Evolutionary conservation across 2,888 invertebrate species (phyloP).

Genomic region (Andrena trimmerana): DNA sequence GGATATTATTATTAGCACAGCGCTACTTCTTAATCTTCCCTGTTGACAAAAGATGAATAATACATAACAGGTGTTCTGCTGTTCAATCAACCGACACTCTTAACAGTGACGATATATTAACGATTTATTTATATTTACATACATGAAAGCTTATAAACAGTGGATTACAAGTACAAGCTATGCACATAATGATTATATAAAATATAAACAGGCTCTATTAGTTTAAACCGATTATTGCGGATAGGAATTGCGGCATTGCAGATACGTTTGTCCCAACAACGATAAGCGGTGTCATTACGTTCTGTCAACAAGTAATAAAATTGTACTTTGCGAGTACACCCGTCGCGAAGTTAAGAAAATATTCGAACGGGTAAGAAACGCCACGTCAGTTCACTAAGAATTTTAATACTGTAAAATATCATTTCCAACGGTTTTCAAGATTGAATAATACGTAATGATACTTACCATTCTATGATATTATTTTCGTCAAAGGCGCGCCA

Average conservation of each 20-base stretch:
- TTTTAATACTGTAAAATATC: background rate
- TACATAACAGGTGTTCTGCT: background rate
- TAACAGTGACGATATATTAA: background rate
- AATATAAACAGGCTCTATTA: background rate
- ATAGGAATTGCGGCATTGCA: background rate
- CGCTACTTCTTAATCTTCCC: slow-evolving; percentile 64
- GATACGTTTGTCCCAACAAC: background rate
- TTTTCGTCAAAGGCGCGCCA: slow-evolving; percentile 76
- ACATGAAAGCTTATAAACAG: slow-evolving; percentile 7
- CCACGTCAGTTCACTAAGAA: slow-evolving; percentile 39
- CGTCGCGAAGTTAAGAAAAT: slow-evolving; percentile 25
- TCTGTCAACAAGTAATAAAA: slow-evolving; percentile 33
- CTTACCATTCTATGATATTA: slow-evolving; percentile 78
- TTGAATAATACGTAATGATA: slow-evolving; percentile 14
- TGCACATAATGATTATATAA: slow-evolving; percentile 1
- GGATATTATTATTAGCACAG: slow-evolving; percentile 64
- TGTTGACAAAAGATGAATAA: slow-evolving; percentile 28
- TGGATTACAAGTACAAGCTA: background rate
- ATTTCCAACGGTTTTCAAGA: background rate
- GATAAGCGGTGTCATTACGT: slow-evolving; percentile 24
- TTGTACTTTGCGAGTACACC: slow-evolving; percentile 14
- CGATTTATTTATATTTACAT: slow-evolving; percentile 27
- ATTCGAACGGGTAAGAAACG: slow-evolving; percentile 26
- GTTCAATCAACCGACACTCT: background rate
- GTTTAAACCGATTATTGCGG: background rate